Evolutionary conservation across 2,797 vertebrate species (phyloP).

Genomic region (Craterocephalus amniculus): DNA sequence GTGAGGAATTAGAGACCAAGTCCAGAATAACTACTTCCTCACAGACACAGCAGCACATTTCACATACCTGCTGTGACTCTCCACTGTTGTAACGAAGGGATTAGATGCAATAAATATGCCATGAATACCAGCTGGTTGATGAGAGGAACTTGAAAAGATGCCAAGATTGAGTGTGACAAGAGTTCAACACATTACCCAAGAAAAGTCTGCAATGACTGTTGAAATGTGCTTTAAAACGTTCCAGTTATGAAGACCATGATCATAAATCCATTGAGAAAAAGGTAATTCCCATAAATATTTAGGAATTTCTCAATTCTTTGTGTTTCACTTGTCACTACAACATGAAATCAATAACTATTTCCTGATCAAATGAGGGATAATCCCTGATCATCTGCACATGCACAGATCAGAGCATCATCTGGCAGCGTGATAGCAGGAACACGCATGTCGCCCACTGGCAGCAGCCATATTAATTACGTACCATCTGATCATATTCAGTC

Average conservation of each 20-base stretch:
- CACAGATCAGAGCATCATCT: neutral
- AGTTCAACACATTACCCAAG: conserved; percentile 25
- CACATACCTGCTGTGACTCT: conserved; percentile 60
- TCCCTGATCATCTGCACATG: no score
- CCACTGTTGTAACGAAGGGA: conserved; percentile 56
- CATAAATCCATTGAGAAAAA: neutral
- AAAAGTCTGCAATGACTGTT: conserved; percentile 7
- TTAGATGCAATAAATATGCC: conserved; percentile 66
- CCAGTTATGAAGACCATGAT: neutral
- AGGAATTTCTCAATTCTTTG: neutral
- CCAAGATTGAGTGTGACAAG: conserved; percentile 36
- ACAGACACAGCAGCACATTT: conserved; percentile 34
- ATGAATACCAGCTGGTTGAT: conserved; percentile 69
- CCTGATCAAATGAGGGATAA: no score
- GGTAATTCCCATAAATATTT: neutral
- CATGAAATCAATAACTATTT: no score
- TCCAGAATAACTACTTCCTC: conserved; percentile 52
- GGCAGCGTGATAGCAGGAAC: neutral
- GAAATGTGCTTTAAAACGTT: neutral
- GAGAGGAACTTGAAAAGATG: conserved; percentile 46
- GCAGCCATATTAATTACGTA: neutral
- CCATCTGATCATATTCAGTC: neutral
- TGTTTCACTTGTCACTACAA: no score
- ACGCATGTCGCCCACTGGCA: neutral
- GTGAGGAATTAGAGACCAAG: conserved; percentile 29